Percentiles rank a stretch among this genome's conserved stretches.
Conservation (phyloP, 1,140 invertebrate species). For the Meloidogyne floridensis region DNA sequence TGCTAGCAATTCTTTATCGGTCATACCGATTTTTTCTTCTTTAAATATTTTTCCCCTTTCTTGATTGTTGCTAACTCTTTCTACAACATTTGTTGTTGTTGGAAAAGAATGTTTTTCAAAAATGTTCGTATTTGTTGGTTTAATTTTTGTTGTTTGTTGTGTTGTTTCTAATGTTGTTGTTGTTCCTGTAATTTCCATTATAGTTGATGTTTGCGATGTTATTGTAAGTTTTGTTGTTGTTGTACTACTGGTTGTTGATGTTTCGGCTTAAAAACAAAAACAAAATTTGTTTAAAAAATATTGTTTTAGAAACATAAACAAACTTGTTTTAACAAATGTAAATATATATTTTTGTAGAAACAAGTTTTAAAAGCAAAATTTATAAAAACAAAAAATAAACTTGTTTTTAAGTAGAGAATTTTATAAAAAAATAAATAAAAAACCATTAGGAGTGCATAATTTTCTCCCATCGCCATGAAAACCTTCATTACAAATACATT, state of each 20-base stretch:
- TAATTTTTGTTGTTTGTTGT: conserved; percentile 13
- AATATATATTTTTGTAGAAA: no score
- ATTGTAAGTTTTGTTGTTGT: not conserved
- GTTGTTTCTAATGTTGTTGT: conserved; percentile 11
- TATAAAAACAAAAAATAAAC: not conserved
- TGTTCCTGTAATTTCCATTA: conserved; percentile 18
- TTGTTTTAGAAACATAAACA: not conserved
- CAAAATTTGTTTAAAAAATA: not conserved
- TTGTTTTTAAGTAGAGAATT: not conserved
- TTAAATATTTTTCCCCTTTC: conserved; percentile 31
- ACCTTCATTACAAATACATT: conserved; percentile 57
- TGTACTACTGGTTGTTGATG: not conserved
- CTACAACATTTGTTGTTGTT: conserved; percentile 27
- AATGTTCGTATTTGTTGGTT: conserved; percentile 15
- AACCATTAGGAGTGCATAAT: conserved; percentile 33
- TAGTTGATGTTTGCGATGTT: not conserved
- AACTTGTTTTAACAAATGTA: not conserved
- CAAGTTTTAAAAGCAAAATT: not conserved
- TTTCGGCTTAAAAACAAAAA: not conserved
- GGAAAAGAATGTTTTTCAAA: not conserved
- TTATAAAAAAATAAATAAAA: not conserved
- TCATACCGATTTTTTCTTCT: conserved; percentile 13
- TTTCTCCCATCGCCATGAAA: conserved; percentile 55
- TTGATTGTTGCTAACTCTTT: conserved; percentile 20
- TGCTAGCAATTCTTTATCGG: not conserved